Evolutionary conservation across 2,113 vertebrate species (phyloP).

Genomic region (Zapus hudsonius): DNA sequence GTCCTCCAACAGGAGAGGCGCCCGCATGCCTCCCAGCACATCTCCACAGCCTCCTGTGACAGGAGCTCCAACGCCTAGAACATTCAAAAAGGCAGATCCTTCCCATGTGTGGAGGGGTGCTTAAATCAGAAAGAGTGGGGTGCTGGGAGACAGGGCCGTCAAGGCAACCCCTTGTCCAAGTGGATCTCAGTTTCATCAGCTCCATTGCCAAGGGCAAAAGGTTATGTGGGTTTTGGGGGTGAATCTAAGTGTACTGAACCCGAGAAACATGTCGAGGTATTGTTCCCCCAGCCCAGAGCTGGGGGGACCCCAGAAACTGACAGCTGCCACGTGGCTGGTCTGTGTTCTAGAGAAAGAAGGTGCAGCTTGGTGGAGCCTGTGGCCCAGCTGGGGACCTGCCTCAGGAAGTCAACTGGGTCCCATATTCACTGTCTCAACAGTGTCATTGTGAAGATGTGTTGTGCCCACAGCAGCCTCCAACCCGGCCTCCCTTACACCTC

Average conservation of each 20-base stretch:
- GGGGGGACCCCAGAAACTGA: accelerated
- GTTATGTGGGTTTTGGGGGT: accelerated
- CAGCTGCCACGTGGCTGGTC: accelerated
- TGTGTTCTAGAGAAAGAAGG: accelerated
- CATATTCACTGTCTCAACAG: accelerated
- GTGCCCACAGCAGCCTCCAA: not conserved
- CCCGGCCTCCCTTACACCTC: no score
- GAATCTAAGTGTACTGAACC: not conserved
- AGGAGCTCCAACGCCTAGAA: not conserved
- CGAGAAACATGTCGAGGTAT: not conserved
- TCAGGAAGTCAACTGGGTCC: not conserved
- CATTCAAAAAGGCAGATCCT: not conserved
- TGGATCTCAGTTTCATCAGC: not conserved
- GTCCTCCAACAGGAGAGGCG: not conserved
- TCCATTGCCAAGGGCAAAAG: not conserved
- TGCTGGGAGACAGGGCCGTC: accelerated
- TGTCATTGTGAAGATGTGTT: not conserved
- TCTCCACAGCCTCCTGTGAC: conserved; percentile 26
- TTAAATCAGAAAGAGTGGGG: accelerated
- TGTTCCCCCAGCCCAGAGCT: not conserved
- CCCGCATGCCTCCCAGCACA: not conserved
- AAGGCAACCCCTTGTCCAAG: not conserved
- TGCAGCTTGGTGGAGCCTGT: accelerated
- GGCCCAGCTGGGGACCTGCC: not conserved
- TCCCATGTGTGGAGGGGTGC: accelerated